These are phyloP conservation scores for Mirza zaza DNA, from an alignment of 2,113 vertebrate species.

Conservation along the genomic window DNA sequence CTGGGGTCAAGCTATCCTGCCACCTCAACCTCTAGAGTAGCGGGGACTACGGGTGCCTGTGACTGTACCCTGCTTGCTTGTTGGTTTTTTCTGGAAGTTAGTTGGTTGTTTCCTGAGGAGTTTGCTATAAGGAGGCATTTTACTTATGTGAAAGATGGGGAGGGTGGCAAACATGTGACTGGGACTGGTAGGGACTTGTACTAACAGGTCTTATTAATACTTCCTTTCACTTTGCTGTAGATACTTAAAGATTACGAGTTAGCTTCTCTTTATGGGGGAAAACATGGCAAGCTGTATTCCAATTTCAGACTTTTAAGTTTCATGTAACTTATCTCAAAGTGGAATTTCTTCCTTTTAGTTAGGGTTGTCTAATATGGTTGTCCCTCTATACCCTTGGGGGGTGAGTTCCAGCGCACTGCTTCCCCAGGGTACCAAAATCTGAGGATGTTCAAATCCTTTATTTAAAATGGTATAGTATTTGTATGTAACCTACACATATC, in stretches of 20 bases:
- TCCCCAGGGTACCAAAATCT: neutral
- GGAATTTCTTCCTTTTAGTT: constrained; percentile 26
- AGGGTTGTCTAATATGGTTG: neutral
- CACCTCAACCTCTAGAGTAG: no score
- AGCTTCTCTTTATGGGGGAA: neutral
- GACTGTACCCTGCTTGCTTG: no score
- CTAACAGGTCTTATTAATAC: neutral
- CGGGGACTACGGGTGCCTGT: no score
- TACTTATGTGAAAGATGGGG: neutral
- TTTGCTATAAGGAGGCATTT: neutral
- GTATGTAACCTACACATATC: neutral
- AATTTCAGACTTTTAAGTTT: constrained; percentile 30
- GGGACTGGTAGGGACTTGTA: neutral
- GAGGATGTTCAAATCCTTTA: neutral
- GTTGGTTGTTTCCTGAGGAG: neutral
- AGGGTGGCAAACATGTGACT: neutral
- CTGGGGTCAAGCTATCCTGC: no score
- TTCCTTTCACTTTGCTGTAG: neutral
- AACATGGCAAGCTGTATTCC: neutral
- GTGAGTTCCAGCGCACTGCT: neutral
- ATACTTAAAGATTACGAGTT: neutral
- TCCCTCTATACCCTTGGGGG: neutral
- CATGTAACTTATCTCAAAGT: neutral
- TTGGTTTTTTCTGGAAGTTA: neutral
- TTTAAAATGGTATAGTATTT: neutral